Evolutionary conservation across 2,888 invertebrate genomes (phyloP), one percentile per base, ranked within the genome.

Genomic region (Teleiodes luculella): DNA sequence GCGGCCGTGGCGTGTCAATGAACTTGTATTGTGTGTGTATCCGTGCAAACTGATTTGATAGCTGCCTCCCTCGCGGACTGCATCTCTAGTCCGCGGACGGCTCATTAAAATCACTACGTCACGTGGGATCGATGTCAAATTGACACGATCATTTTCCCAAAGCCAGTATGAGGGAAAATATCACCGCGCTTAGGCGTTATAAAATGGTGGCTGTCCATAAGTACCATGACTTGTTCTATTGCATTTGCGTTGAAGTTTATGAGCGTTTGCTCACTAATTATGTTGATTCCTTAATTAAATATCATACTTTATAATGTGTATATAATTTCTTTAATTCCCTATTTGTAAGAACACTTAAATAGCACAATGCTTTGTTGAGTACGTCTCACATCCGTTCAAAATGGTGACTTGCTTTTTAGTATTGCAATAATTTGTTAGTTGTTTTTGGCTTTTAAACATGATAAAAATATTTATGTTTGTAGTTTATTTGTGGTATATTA

Each of bases 41-140:
- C 89, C 89, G 90, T 90, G 89, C 90, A 89, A 89, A 89, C 87
- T 90, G 90, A 90, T 90, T 90, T 90, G 91, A 90, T 90, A 90
- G 87, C 89, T 87, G 87, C 88, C 92, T 91, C 92, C 92, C 92
- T 92, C 92, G 91, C 91, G 86, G 89, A 87, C 87, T 90, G 90
- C 90, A 90, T 90, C 90, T 90, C 90, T 89, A 90, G 89, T 85
- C 88, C 89, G 89, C 90, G 90, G 90, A 89, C 90, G 91, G 91
- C 91, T 92, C 92, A 92, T 92, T 92, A 92, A 91, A 92, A 92
- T 91, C 92, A 91, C 91, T 86, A 88, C 91, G 92, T 93, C 92
- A 93, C 93, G 93, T 93, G 92, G 91, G 92, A 91, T 92, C 92
- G 91, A 92, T 92, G 92, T 92, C 92, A 92, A 92, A 90, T 90